Base-by-base conservation (phyloP, 1,140 invertebrate genomes). In the Venustaconcha ellipsiformis region DNA sequence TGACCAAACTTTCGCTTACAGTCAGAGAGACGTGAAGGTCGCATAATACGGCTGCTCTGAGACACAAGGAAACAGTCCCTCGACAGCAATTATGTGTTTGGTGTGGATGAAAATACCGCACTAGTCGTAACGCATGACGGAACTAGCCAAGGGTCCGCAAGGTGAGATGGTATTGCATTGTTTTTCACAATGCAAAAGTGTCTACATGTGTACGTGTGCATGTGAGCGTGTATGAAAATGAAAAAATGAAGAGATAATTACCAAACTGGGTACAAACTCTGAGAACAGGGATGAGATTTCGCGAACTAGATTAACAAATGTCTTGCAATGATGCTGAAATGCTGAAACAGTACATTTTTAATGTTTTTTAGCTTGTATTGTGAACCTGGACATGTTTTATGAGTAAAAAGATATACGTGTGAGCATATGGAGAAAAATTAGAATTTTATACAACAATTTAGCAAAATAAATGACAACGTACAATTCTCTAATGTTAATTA, bases 11-110 rank as follows among this genome's bases (percentile, higher is more conserved):
- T 63, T n/a, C 13, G 17, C 6, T 80, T 78, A 58, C 76, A 86
- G 84, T 48, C 72, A 88, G 30, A 73, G 86, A 30, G 86, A 13
- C 68, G 86, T n/a, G 86, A 88, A 72, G 84, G 84, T 30, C 78
- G 87, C 18, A 57, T 86, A 56, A 80, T 84, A 8, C 77, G 81
- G 13, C 55, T 86, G 57, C 57, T 86, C 14, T 70, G 77, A 0
- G 84, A 86, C 56, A 84, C 84, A n/a, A 75, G 59, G 15, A 20
- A 62, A 6, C 15, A 48, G 14, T 59, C 62, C 5, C 57, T 55
- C 11, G 83, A 80, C 1, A 70, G 72, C 8, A 26, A 26, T 12
- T 72, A 66, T 23, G 82, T 78, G 5, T 72, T 85, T 57, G 83
- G 82, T 14, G 70, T 85, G 0, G 81, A 82, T 65, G 83, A 84